Evolutionary conservation across 2,888 invertebrate genomes (phyloP).

Genomic region (Caenorhabditis virilis): DNA sequence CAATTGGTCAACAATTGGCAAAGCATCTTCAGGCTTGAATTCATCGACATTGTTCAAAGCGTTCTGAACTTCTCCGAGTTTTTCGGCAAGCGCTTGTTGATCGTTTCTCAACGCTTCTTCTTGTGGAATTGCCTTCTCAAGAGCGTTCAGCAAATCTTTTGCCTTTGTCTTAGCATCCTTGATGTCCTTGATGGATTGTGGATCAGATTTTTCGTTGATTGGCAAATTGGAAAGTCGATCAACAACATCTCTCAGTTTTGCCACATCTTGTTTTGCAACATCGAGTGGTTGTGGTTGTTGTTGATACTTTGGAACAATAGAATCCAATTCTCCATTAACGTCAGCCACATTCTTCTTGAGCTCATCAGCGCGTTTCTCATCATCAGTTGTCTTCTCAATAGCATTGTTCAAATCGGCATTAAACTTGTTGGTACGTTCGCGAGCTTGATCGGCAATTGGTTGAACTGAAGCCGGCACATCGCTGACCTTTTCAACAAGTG

Average conservation of each 20-base stretch:
- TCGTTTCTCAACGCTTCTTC: conserved; percentile 7
- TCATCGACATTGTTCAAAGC: conserved; percentile 3
- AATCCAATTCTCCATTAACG: conserved; percentile 21
- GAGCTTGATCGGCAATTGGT: conserved; percentile 9
- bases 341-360: conserved; percentile 24
- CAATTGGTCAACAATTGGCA: conserved; percentile 20
- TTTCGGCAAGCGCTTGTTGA: neutral
- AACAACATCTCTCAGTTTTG: conserved; percentile 19
- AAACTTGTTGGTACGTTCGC: conserved; percentile 31
- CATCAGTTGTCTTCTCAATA: conserved; percentile 28
- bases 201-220: conserved; percentile 1
- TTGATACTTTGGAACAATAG: conserved; percentile 31
- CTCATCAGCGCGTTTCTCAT: conserved; percentile 32
- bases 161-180: conserved; percentile 20
- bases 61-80: conserved; percentile 1
- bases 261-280: conserved; percentile 28
- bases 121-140: conserved; percentile 10
- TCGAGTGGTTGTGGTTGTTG: conserved; percentile 29
- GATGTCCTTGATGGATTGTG: conserved; percentile 16
- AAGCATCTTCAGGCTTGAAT: conserved; percentile 2
- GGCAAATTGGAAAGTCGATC: conserved; percentile 8
- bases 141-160: conserved; percentile 14
- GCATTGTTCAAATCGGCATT: conserved; percentile 24
- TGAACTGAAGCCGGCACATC: conserved; percentile 4
- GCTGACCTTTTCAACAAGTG: conserved; percentile 1